Conservation (phyloP, 2,888 invertebrate genomes). For the Caenorhabditis sp. region DNA sequence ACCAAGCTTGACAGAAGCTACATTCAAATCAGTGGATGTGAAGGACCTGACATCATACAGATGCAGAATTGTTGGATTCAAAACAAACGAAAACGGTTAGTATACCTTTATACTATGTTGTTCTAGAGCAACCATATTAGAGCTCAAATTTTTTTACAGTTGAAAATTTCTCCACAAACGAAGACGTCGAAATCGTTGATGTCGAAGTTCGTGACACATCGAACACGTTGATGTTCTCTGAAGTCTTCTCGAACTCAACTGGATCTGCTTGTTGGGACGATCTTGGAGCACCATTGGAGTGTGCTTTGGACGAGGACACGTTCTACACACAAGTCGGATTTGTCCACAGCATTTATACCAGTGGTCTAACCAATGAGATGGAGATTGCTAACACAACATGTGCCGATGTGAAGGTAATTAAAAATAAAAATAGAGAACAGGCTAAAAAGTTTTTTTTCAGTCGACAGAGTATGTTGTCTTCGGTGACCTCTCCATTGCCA, state of each 20-base stretch:
- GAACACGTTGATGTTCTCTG: constrained; percentile 25
- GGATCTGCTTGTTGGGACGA: constrained; percentile 40
- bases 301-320: constrained; percentile 18
- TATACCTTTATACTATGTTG: background rate
- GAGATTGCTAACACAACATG: constrained; percentile 11
- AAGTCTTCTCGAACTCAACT: constrained; percentile 19
- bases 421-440: constrained; percentile 2
- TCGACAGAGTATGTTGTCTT: constrained; percentile 36
- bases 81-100: constrained; percentile 29
- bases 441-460: constrained; percentile 34
- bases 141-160: too few relatives aligned
- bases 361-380: constrained; percentile 4
- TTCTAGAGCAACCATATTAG: background rate
- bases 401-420: constrained; percentile 28
- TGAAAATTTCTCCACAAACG: constrained; percentile 16
- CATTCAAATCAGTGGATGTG: constrained; percentile 14
- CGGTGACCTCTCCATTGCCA: constrained; percentile 19
- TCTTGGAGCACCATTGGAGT: constrained; percentile 40
- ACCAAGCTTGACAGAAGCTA: constrained; percentile 22
- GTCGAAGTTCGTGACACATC: constrained; percentile 9
- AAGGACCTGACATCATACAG: constrained; percentile 10
- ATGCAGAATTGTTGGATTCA: constrained; percentile 37
- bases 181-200: constrained; percentile 14
- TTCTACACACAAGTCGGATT: constrained; percentile 36
- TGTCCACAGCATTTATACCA: constrained; percentile 19